Evolutionary conservation across 2,113 vertebrate genomes (phyloP), one percentile per base, ranked within the genome.

Genomic region (Todiramphus chloris): DNA sequence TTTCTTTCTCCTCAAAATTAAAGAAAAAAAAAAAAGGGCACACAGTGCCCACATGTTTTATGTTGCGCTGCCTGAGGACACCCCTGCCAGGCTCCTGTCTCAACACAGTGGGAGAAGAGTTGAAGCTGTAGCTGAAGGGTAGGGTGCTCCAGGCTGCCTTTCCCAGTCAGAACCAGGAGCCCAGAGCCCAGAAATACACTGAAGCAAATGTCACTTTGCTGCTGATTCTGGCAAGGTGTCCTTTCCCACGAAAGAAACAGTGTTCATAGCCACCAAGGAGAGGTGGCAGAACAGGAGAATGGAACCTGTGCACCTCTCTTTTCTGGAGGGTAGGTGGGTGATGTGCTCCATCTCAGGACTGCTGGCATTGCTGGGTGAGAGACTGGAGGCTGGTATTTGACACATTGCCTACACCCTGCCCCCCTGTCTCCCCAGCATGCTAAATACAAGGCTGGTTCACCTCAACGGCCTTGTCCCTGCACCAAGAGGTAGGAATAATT

Each of bases 401-500:
- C 30, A 75, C 28, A 18, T 31, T 70, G 51, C 68, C n/a, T 81
- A 17, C 74, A 58, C 39, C 63, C 50, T 91, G 62, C n/a, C 37
- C 33, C 15, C 44, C 4, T 58, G 37, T 30, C 27, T 6, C 41
- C 6, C 2, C 30, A 70, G 60, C 24, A 15, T 5, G 70, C 35
- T 85, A 30, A 18, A 44, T n/a, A 44, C 30, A 23, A 27, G 74
- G 39, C 93, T 83, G 86, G 55, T 16, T 93, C 62, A 70, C 67
- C 87, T 87, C 92, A 95, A 53, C 63, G 88, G 80, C 83, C 33
- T 90, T 75, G 83, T 75, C 83, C 78, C 55, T 92, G 95, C 92
- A 94, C 83, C 58, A 87, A 97, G 95, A 96, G 92, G 92, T 94
- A 97, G 93, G 88, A 97, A 97, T 93, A 97, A 97, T 98, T 98